Conservation (phyloP, 2,888 invertebrate genomes). For the Cordylochernes scorpioides region DNA sequence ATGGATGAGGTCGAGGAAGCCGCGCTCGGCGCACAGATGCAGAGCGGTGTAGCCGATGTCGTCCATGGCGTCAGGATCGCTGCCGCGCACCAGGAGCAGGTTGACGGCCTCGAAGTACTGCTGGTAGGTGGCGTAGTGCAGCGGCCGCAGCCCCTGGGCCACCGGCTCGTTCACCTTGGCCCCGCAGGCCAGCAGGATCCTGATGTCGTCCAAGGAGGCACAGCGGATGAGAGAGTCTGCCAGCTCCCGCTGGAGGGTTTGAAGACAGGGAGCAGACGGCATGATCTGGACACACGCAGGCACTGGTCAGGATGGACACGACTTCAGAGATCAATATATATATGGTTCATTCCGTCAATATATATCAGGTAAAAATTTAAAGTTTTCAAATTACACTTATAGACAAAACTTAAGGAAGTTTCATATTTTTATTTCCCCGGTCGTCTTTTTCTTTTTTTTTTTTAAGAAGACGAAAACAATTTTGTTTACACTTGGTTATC, state of each 20-base stretch:
- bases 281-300: no score
- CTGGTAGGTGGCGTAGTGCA: conserved; percentile 80
- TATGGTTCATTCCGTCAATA: no score
- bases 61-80: conserved; percentile 52
- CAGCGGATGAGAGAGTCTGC: conserved; percentile 69
- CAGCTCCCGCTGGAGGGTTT: conserved; percentile 42
- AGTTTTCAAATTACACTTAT: no score
- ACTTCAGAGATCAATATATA: no score
- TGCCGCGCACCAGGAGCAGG: conserved; percentile 48
- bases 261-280: conserved; percentile 15
- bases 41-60: conserved; percentile 73
- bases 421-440: no score
- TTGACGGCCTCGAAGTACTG: conserved; percentile 44
- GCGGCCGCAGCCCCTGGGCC: conserved; percentile 41
- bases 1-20: conserved; percentile 21
- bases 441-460: no score
- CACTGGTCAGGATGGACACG: no score
- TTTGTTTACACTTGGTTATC: no score
- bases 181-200: conserved; percentile 56
- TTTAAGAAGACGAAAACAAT: no score
- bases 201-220: conserved; percentile 58
- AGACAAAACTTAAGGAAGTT: no score
- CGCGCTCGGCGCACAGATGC: conserved; percentile 46
- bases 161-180: conserved; percentile 30
- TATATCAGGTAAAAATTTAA: no score